Evolutionary conservation across 2,113 vertebrate genomes (phyloP).

Genomic region (Mellivora capensis): DNA sequence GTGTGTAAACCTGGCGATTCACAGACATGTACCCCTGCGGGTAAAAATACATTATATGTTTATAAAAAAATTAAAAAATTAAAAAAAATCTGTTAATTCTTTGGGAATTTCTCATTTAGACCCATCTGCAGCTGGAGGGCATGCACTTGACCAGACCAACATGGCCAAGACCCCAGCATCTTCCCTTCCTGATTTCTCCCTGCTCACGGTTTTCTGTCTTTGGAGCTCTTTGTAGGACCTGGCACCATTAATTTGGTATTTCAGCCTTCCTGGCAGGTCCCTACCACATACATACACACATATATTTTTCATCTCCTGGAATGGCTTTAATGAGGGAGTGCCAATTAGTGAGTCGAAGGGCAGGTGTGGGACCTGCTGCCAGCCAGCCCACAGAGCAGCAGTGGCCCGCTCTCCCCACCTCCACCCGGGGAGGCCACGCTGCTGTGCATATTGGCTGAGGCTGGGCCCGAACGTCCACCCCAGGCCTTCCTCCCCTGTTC

Average conservation of each 20-base stretch:
- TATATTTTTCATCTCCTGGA: not conserved
- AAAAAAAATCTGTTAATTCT: too few relatives aligned
- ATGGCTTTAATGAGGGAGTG: conserved; percentile 25
- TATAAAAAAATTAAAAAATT: too few relatives aligned
- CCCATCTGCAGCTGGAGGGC: not conserved
- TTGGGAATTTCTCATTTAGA: not conserved
- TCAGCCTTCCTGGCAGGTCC: accelerated
- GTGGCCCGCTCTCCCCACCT: accelerated
- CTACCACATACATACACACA: accelerated
- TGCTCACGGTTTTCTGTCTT: accelerated
- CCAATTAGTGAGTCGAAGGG: conserved; percentile 29
- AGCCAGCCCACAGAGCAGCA: not conserved
- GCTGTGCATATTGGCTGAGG: not conserved
- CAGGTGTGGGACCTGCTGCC: not conserved
- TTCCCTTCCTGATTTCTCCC: accelerated
- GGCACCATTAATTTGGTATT: not conserved
- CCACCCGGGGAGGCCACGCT: accelerated
- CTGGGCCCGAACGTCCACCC: not conserved
- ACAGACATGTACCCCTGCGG: too few relatives aligned
- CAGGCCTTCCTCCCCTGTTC: not conserved
- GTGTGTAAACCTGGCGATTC: too few relatives aligned
- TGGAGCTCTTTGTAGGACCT: not conserved
- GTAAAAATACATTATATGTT: too few relatives aligned
- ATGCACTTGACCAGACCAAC: not conserved
- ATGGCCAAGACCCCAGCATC: not conserved